Base-by-base conservation (phyloP, 2,888 invertebrate genomes). In the Standfussiana lucernea region DNA sequence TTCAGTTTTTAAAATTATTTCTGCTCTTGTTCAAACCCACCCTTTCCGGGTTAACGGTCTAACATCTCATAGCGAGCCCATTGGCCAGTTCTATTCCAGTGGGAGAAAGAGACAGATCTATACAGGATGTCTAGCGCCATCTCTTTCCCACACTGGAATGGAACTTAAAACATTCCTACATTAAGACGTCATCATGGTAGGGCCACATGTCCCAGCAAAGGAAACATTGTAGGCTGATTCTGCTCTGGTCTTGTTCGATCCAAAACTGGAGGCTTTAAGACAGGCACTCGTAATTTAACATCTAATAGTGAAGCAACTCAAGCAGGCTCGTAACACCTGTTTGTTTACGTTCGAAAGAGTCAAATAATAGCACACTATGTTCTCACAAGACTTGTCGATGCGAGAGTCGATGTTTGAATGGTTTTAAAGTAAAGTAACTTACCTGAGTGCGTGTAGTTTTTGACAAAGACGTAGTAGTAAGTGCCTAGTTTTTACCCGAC, bases 351-450 rank as follows among this genome's bases (percentile, higher is more conserved):
- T 53, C 42, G 35, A 75, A 18, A 62, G 15, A 35, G 21, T 32
- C 62, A 50, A 76, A 76, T 65, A 76, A 76, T 76, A 64, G 28
- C 28, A 50, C 50, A 37, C 53, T 53, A 35, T 75, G 45, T 64
- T 64, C 28, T 28, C 18, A 64, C 35, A 15, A 64, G 42, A 24
- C 50, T 50, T 42, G 62, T 35, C 35, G 28, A 45, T 35, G 32
- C 2, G 28, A 56, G 56, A 56, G 1, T 56, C 28, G 32, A 32
- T 32, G 1, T 42, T 15, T 62, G 62, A 75, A 75, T 42, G 61
- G 35, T 13, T 21, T 47, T 56, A n/a, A 15, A 50, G 32, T 75
- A 2, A 21, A 40, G 13, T 47, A 37, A 28, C 28, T 15, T 28
- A 56, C 15, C 32, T 37, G 18, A 40, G 21, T 13, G 18, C 11